Percentiles rank a stretch among this genome's conserved stretches.
Evolutionary conservation across 2,113 vertebrate genomes (phyloP).

Genomic region (Pelusios castaneus): DNA sequence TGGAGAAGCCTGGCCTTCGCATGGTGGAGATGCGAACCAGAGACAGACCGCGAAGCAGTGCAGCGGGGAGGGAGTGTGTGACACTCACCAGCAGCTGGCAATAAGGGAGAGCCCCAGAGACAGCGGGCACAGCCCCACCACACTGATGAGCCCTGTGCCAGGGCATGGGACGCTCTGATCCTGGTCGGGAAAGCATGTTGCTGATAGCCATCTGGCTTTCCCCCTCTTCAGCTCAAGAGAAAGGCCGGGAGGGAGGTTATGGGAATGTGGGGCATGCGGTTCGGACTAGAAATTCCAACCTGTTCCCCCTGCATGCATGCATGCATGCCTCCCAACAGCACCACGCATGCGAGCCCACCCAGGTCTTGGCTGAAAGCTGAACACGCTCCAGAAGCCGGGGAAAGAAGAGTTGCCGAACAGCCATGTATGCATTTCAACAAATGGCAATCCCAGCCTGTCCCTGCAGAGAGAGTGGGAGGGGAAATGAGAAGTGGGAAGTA

Average conservation of each 20-base stretch:
- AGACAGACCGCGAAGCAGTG: neutral
- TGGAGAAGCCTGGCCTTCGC: rapidly evolving
- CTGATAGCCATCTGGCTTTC: neutral
- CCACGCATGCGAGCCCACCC: neutral
- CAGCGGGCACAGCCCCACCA: neutral
- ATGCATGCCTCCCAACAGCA: rapidly evolving
- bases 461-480: neutral
- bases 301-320: neutral
- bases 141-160: neutral
- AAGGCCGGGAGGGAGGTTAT: neutral
- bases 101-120: neutral
- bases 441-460: neutral
- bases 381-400: neutral
- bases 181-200: neutral
- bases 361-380: neutral
- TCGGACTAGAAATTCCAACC: neutral
- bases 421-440: neutral
- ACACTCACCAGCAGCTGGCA: neutral
- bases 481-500: rapidly evolving
- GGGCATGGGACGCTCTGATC: neutral
- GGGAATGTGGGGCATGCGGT: neutral
- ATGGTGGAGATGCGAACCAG: neutral
- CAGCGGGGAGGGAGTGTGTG: neutral
- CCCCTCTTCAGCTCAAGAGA: neutral
- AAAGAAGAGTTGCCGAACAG: neutral